Conservation (phyloP, 2,888 invertebrate species). For the Melipona beecheii region DNA sequence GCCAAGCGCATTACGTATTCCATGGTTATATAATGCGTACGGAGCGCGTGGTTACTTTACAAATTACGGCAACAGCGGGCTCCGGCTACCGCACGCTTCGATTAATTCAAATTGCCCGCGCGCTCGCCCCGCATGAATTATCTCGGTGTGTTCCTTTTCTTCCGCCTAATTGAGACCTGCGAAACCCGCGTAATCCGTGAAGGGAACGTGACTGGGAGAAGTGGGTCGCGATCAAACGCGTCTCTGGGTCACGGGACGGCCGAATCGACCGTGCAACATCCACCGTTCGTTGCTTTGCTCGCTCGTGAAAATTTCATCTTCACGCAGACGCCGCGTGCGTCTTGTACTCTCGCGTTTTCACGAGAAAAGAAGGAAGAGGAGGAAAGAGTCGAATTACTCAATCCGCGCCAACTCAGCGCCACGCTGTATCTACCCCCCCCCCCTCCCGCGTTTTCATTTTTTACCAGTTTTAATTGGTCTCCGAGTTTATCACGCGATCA, state of each 20-base stretch:
- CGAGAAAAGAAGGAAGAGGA: no score
- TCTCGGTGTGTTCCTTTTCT: conserved; percentile 8
- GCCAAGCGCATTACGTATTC: conserved; percentile 38
- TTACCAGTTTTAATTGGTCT: neutral
- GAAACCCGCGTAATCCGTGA: neutral
- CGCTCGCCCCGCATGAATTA: conserved; percentile 20
- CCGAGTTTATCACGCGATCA: conserved; percentile 1
- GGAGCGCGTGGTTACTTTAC: conserved; percentile 38
- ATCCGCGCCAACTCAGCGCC: neutral
- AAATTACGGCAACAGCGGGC: conserved; percentile 38
- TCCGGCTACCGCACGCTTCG: conserved; percentile 34
- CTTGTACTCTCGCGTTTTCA: no score
- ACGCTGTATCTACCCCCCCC: no score
- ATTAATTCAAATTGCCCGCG: conserved; percentile 50
- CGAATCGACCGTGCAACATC: neutral
- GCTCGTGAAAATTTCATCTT: no score
- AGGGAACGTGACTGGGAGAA: conserved; percentile 11
- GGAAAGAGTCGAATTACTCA: neutral
- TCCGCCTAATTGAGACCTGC: neutral
- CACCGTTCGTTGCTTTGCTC: neutral
- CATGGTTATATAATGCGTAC: conserved; percentile 41
- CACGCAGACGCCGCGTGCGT: no score
- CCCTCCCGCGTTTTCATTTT: neutral
- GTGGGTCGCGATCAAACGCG: conserved; percentile 13
- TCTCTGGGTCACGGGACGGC: neutral